Evolutionary conservation across 1,140 invertebrate species (phyloP).

Genomic region (Vanessa tameamea): DNA sequence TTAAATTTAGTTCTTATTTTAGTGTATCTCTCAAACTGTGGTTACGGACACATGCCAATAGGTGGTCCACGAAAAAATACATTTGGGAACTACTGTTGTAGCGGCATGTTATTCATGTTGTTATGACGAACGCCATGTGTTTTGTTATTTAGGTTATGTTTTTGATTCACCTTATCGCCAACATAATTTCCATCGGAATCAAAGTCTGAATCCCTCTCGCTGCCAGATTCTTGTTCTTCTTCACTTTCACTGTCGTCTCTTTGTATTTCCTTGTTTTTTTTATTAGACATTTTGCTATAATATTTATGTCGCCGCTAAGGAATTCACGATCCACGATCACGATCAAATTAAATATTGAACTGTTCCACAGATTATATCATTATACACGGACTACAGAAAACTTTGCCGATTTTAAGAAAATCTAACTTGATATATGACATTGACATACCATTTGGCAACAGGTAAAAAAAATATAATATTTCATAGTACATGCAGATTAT

Average conservation of each 20-base stretch:
- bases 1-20: too few species aligned
- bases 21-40: too few species aligned
- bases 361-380: too few species aligned
- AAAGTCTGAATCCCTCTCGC: slow-evolving; percentile 68
- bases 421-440: too few species aligned
- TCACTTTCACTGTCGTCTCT: slow-evolving; percentile 66
- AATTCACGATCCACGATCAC: neutral
- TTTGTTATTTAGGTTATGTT: slow-evolving; percentile 60
- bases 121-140: slow-evolving; percentile 52
- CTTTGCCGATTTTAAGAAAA: neutral
- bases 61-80: too few species aligned
- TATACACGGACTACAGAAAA: neutral
- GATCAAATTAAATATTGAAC: neutral
- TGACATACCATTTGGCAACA: too few species aligned
- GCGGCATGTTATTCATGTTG: neutral
- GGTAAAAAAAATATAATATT: too few species aligned
- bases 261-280: slow-evolving; percentile 65
- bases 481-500: too few species aligned
- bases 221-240: slow-evolving; percentile 64
- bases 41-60: too few species aligned
- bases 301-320: neutral
- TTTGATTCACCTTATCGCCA: slow-evolving; percentile 59
- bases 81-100: too few species aligned
- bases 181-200: slow-evolving; percentile 71
- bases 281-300: slow-evolving; percentile 64